Evolutionary conservation across 2,888 invertebrate genomes (phyloP), one percentile per base, ranked within the genome.

Genomic region (Tridacna crocea): DNA sequence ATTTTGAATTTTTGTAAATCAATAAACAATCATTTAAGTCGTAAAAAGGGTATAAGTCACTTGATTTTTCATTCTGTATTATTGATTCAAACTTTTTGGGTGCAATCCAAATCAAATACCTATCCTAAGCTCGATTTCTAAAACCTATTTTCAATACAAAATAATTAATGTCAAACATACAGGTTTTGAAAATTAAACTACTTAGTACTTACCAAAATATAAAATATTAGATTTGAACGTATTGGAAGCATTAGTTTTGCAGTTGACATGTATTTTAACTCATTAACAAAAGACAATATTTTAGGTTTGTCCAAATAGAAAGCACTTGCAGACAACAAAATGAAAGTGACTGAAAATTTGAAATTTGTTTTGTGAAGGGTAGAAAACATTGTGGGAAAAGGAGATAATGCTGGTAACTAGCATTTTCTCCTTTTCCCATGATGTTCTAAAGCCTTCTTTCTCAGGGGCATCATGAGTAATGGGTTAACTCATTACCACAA

Each of bases 71-170:
- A 47, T 68, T 36, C 36, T 47, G 13, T 68, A 22, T 68, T 68
- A 68, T 68, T 68, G 68, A 68, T 68, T 47, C 48, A 36, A 68
- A 19, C 15, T 22, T 68, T 68, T 47, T 68, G 68, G 68, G 46
- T 48, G 24, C 47, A 47, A 6, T 68, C 68, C 68, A 68, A 68
- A 15, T 47, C 48, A 68, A 68, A 68, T 68, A 68, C 68, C 11
- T 48, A 2, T 68, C 68, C 68, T 68, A 68, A 68, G 48, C 47
- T 47, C 68, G n/a, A 22, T 46, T 68, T 68, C 48, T 48, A 47
- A 68, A 68, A 15, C 68, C 15, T 36, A 8, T 36, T 68, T 68
- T 68, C 68, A 36, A 47, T 68, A 68, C 48, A 68, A 36, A 36
- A 36, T 36, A 36, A 36, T 36, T 36, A 26, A 17, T 36, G 46